Conservation (phyloP, 2,888 invertebrate genomes). For the Diogma glabrata region DNA sequence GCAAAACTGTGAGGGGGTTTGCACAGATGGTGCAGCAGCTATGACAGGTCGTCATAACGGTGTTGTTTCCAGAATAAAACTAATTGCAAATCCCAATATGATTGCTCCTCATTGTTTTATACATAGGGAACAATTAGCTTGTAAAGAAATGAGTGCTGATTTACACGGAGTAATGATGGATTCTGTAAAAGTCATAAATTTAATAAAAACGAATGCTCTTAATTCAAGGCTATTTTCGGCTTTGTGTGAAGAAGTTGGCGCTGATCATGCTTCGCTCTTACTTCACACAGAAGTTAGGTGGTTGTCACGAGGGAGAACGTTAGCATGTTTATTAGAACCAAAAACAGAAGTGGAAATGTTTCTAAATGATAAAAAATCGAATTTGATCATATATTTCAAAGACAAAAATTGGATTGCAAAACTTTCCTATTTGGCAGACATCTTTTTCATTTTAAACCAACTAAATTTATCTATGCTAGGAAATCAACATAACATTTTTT, state of each 20-base stretch:
- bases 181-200: slow-evolving; percentile 11
- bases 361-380: neutral
- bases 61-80: slow-evolving; percentile 4
- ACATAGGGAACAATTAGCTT: slow-evolving; percentile 14
- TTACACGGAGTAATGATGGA: slow-evolving; percentile 12
- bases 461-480: neutral
- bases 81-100: neutral
- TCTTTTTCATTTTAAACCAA: neutral
- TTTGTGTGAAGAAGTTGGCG: slow-evolving; percentile 18
- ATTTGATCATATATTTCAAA: neutral
- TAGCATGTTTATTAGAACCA: slow-evolving; percentile 5
- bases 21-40: slow-evolving; percentile 20
- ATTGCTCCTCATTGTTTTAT: slow-evolving; percentile 7
- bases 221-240: slow-evolving; percentile 15
- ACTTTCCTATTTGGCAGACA: slow-evolving; percentile 5
- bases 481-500: no score
- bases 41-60: slow-evolving; percentile 17
- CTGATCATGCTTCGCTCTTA: slow-evolving; percentile 11
- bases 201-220: slow-evolving; percentile 13
- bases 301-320: no score
- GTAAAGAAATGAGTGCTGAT: slow-evolving; percentile 13
- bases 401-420: slow-evolving; percentile 5
- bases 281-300: slow-evolving; percentile 10
- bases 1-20: slow-evolving; percentile 20
- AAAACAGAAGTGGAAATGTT: neutral